phyloP scores from a whole-genome alignment of 2,113 vertebrate species.

The Elachura formosa region DNA sequence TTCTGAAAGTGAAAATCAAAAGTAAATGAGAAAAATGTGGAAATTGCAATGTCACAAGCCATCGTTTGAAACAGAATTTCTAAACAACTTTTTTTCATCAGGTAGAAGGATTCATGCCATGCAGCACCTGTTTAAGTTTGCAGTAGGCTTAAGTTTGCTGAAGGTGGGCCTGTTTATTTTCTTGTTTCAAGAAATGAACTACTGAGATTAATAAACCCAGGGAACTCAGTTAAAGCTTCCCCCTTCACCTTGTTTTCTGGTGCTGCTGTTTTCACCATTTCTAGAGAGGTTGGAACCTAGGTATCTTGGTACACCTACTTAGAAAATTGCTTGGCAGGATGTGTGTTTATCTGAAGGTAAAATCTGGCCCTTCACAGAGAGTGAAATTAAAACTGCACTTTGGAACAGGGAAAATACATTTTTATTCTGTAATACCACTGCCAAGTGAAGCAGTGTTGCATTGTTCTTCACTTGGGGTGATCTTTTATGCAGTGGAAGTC shows the following conservation, averaged over 20 bases:
- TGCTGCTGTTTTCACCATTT: background rate
- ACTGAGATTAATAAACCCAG: background rate
- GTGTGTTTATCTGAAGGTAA: background rate
- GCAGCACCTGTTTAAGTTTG: background rate
- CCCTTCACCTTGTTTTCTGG: background rate
- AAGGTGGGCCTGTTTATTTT: background rate
- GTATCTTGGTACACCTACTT: background rate
- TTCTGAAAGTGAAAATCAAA: background rate
- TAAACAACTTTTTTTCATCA: background rate
- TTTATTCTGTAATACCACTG: background rate
- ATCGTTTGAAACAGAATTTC: background rate
- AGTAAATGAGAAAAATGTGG: background rate
- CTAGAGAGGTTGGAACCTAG: background rate
- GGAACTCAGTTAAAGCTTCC: background rate
- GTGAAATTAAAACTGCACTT: background rate
- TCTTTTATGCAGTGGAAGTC: background rate
- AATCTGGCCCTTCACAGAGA: background rate
- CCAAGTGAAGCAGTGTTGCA: background rate
- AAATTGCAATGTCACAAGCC: background rate
- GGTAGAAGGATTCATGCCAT: background rate
- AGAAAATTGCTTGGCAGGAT: background rate
- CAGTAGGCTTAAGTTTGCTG: background rate
- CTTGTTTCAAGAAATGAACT: background rate
- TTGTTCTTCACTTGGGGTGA: background rate
- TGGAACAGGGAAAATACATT: background rate